Evolutionary conservation across 2,888 invertebrate genomes (phyloP).

Genomic region (Drosophila nigricruria): DNA sequence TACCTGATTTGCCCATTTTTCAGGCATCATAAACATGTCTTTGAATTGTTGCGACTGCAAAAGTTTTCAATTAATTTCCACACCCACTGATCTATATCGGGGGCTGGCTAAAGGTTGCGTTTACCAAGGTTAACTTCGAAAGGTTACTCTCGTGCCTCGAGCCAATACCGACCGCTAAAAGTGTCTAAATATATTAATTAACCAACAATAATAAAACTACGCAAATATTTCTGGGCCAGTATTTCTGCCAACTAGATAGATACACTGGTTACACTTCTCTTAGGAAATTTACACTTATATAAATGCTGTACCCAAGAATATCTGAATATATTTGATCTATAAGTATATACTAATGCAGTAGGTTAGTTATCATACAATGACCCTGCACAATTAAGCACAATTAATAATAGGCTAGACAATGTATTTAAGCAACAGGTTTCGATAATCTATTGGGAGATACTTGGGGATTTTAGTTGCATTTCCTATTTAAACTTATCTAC

Average conservation of each 20-base stretch:
- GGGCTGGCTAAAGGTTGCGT: slow-evolving; percentile 33
- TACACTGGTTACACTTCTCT: slow-evolving; percentile 59
- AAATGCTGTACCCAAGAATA: neutral
- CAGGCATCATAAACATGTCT: slow-evolving; percentile 4
- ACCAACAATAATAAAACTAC: slow-evolving; percentile 58
- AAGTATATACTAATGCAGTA: slow-evolving; percentile 1
- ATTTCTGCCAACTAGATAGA: slow-evolving; percentile 32
- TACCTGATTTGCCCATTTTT: neutral
- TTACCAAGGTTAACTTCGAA: slow-evolving; percentile 64
- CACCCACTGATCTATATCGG: slow-evolving; percentile 74
- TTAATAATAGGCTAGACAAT: slow-evolving; percentile 16
- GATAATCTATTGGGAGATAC: neutral
- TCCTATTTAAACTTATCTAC: neutral
- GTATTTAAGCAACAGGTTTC: slow-evolving; percentile 13
- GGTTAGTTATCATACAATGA: slow-evolving; percentile 32
- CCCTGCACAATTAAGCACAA: slow-evolving; percentile 19
- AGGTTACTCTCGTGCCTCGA: slow-evolving; percentile 60
- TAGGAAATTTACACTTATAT: slow-evolving; percentile 21
- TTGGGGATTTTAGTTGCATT: neutral
- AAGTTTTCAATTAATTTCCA: slow-evolving; percentile 70
- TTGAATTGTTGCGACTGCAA: slow-evolving; percentile 15
- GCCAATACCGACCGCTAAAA: slow-evolving; percentile 69
- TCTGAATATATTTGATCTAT: slow-evolving; percentile 1
- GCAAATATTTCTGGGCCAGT: slow-evolving; percentile 37
- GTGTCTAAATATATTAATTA: slow-evolving; percentile 76